These are phyloP conservation scores for Struthidea cinerea DNA, from an alignment of 2,113 vertebrate genomes.

Conservation along the genomic window DNA sequence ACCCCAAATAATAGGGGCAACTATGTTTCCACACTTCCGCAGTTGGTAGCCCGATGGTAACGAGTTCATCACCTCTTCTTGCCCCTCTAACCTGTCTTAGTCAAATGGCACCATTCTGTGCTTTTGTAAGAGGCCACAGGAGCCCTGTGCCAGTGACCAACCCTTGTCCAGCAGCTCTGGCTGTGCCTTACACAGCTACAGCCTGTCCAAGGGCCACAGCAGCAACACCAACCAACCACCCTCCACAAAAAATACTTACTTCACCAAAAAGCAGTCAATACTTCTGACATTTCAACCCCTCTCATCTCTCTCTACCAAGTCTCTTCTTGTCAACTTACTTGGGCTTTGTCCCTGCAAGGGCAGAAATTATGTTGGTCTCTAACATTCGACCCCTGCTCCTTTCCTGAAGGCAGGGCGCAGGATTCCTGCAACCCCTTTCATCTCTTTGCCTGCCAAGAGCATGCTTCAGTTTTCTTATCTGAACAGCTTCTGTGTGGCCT, in stretches of 20 bases:
- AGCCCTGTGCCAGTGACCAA: neutral
- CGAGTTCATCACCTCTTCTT: neutral
- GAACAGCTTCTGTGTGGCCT: neutral
- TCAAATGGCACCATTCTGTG: neutral
- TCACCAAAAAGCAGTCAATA: neutral
- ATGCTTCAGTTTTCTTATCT: neutral
- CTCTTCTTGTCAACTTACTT: neutral
- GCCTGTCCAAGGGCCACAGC: neutral
- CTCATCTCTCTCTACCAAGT: neutral
- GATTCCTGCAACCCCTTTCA: neutral
- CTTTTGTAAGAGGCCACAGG: neutral
- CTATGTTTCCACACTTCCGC: neutral
- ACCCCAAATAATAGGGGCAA: neutral
- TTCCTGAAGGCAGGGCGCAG: neutral
- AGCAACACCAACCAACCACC: neutral
- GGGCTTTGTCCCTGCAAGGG: neutral
- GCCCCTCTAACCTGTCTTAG: neutral
- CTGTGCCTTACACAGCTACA: rapidly evolving
- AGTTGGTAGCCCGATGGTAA: neutral
- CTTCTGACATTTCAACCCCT: neutral
- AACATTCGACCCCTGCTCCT: neutral
- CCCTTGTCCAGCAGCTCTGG: neutral
- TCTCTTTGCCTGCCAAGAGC: neutral
- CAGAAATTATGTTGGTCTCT: neutral
- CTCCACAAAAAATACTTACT: neutral